These are phyloP conservation scores for Esox masquinongy DNA, from an alignment of 2,797 vertebrate genomes.

Conservation along the genomic window DNA sequence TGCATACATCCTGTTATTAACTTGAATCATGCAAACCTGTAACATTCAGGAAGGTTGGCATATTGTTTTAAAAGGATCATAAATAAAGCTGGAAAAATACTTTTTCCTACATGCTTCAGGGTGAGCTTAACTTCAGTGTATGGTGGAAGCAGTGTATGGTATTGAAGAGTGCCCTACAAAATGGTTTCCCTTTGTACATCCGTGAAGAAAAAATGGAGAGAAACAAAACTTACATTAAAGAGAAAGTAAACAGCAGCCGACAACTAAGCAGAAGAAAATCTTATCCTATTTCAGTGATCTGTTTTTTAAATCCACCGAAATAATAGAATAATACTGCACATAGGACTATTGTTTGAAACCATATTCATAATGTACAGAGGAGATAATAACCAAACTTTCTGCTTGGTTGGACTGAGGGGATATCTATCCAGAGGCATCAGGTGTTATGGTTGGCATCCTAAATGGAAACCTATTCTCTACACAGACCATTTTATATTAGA, in stretches of 20 bases:
- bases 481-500: background rate
- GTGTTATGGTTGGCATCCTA: background rate
- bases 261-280: background rate
- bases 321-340: slow-evolving; percentile 26
- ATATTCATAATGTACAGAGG: slow-evolving; percentile 54
- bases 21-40: background rate
- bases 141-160: background rate
- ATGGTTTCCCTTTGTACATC: slow-evolving; percentile 27
- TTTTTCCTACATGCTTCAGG: slow-evolving; percentile 29
- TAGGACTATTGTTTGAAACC: slow-evolving; percentile 27
- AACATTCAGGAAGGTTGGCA: slow-evolving; percentile 42
- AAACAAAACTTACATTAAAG: slow-evolving; percentile 19
- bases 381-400: slow-evolving; percentile 43
- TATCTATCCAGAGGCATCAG: background rate
- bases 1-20: background rate
- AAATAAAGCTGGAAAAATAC: slow-evolving; percentile 39
- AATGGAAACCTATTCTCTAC: background rate
- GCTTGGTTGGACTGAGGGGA: background rate
- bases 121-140: slow-evolving; percentile 11
- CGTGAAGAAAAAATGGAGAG: slow-evolving; percentile 5
- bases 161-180: slow-evolving; percentile 22
- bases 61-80: slow-evolving; percentile 45
- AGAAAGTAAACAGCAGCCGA: slow-evolving; percentile 20
- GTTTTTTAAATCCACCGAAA: background rate
- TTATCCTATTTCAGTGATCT: slow-evolving; percentile 4